Conservation (phyloP, 1,140 invertebrate genomes). For the Phortica variegata region DNA sequence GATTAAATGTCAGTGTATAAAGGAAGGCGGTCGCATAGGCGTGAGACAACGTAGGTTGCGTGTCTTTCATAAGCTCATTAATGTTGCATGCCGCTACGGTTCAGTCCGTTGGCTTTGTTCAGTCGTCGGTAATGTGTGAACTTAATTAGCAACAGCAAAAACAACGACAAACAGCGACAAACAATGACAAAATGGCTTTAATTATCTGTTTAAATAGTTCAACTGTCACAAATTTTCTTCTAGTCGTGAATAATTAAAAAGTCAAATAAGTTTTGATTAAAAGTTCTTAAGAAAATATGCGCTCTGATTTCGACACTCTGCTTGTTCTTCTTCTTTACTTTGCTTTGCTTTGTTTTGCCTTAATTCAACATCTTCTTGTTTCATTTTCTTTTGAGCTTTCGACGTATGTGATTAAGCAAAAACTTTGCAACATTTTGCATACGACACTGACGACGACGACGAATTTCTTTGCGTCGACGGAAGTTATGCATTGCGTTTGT, state of each 20-base stretch:
- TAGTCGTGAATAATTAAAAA: conserved; percentile 37
- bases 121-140: conserved; percentile 27
- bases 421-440: conserved; percentile 24
- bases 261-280: conserved; percentile 44
- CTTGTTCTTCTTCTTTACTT: too few relatives aligned
- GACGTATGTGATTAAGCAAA: conserved; percentile 26
- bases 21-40: too few relatives aligned
- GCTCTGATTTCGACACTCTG: conserved; percentile 9
- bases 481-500: too few relatives aligned
- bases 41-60: conserved; percentile 8
- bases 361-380: too few relatives aligned
- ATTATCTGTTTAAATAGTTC: too few relatives aligned
- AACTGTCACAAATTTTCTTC: conserved; percentile 29
- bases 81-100: too few relatives aligned
- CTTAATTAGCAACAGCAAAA: conserved; percentile 41
- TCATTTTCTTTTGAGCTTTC: too few relatives aligned
- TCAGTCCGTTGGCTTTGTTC: conserved; percentile 2
- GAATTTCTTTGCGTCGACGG: too few relatives aligned
- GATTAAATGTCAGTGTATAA: too few relatives aligned
- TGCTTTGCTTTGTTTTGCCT: too few relatives aligned
- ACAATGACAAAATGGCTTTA: too few relatives aligned
- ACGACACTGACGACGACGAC: too few relatives aligned
- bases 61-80: conserved; percentile 27
- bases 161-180: background rate
- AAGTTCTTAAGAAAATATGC: conserved; percentile 20